These are phyloP conservation scores for Liodrosophila aerea DNA, from an alignment of 2,888 invertebrate species.

Conservation along the genomic window DNA sequence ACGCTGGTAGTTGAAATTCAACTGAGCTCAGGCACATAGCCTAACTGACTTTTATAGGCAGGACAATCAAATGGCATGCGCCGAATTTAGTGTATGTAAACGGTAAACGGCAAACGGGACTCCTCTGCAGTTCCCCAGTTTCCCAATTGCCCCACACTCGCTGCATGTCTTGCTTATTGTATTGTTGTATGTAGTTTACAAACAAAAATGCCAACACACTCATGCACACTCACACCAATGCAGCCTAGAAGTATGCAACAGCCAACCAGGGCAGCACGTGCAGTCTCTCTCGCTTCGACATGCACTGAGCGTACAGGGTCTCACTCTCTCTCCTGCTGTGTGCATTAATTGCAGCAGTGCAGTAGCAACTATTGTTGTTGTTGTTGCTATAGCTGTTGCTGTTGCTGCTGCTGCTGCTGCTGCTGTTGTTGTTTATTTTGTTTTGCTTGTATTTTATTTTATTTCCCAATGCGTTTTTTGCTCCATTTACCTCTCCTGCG, in stretches of 20 bases:
- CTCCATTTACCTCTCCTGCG: slow-evolving; percentile 44
- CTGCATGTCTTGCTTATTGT: slow-evolving; percentile 70
- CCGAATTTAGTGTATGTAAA: slow-evolving; percentile 48
- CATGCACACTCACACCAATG: slow-evolving; percentile 65
- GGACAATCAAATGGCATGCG: slow-evolving; percentile 71
- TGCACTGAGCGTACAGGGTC: too few relatives aligned
- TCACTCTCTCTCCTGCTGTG: slow-evolving; percentile 11
- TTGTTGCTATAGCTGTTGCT: slow-evolving; percentile 37
- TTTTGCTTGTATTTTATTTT: slow-evolving; percentile 76
- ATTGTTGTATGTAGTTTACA: slow-evolving; percentile 78
- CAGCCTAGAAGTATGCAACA: slow-evolving; percentile 69
- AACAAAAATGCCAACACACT: slow-evolving; percentile 76
- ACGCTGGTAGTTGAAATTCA: slow-evolving; percentile 70
- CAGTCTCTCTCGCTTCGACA: slow-evolving; percentile 24
- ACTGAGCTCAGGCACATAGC: slow-evolving; percentile 72
- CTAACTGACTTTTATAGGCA: slow-evolving; percentile 74
- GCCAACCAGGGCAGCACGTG: slow-evolving; percentile 69
- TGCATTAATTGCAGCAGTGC: slow-evolving; percentile 74
- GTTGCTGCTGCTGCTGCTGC: slow-evolving; percentile 45
- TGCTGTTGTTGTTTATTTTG: slow-evolving; percentile 56
- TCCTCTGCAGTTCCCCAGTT: slow-evolving; percentile 15
- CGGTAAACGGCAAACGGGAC: slow-evolving; percentile 14
- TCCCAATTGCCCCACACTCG: slow-evolving; percentile 5
- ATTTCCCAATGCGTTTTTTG: slow-evolving; percentile 52
- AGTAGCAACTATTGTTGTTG: slow-evolving; percentile 52